phyloP scores from a whole-genome alignment of 2,113 vertebrate genomes.

The Tamias sibiricus region DNA sequence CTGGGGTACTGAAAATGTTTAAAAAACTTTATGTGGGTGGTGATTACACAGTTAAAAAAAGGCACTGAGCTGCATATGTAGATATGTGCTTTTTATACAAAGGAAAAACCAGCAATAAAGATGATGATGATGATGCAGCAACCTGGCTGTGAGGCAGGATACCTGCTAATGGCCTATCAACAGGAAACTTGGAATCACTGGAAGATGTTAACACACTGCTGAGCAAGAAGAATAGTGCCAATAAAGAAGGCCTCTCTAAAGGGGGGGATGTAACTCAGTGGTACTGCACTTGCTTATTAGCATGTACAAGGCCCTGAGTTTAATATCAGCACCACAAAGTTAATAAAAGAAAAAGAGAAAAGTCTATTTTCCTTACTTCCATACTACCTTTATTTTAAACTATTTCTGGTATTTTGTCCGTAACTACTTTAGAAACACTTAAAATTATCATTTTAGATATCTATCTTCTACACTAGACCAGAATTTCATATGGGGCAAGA shows the following conservation, averaged over 20 bases:
- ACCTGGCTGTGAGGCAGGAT: background rate
- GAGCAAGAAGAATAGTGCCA: background rate
- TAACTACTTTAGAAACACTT: slow-evolving; percentile 19
- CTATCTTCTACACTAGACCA: background rate
- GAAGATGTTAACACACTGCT: background rate
- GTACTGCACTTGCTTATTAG: too few species aligned
- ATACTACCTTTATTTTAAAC: slow-evolving; percentile 29
- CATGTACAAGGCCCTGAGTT: too few species aligned
- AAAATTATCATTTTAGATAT: slow-evolving; percentile 33
- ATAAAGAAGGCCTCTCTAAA: background rate
- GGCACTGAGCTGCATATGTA: background rate
- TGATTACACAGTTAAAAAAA: slow-evolving; percentile 5
- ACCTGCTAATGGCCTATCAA: background rate
- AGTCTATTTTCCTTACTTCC: background rate
- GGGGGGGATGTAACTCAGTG: too few species aligned
- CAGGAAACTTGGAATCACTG: slow-evolving; percentile 16
- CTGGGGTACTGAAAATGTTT: slow-evolving; percentile 16
- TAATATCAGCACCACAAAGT: too few species aligned
- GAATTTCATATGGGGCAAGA: background rate
- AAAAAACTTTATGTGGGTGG: background rate
- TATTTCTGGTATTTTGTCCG: slow-evolving; percentile 12
- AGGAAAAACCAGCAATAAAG: background rate
- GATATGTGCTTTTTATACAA: slow-evolving; percentile 27
- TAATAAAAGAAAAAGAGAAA: too few species aligned
- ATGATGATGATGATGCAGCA: background rate